Evolutionary conservation across 2,888 invertebrate species (phyloP).

Genomic region (Colletes collaris): DNA sequence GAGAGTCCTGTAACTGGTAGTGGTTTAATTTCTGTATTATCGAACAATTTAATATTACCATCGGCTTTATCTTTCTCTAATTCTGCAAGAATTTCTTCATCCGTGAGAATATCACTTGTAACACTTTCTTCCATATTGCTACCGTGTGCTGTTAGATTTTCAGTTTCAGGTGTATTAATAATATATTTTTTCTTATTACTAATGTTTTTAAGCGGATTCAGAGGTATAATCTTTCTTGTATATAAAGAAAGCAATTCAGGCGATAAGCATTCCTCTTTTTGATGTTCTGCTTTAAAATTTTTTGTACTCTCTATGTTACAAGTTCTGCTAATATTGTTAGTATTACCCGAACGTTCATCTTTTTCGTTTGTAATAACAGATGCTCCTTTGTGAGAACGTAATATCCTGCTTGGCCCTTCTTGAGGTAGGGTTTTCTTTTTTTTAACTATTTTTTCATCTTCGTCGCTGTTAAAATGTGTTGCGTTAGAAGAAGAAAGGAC

Average conservation of each 20-base stretch:
- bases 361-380: not conserved
- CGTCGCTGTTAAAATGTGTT: conserved; percentile 57
- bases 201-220: conserved; percentile 53
- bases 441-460: conserved; percentile 60
- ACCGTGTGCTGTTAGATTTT: conserved; percentile 28
- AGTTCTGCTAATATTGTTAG: conserved; percentile 11
- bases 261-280: conserved; percentile 25
- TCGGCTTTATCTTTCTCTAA: conserved; percentile 52
- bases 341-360: conserved; percentile 5
- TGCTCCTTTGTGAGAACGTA: not conserved
- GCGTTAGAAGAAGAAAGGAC: conserved; percentile 27
- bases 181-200: conserved; percentile 24
- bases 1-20: conserved; percentile 47
- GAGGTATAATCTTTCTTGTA: conserved; percentile 67
- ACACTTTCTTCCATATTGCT: conserved; percentile 25
- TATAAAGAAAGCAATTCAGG: conserved; percentile 28
- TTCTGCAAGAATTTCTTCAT: conserved; percentile 54
- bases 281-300: conserved; percentile 27
- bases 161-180: not conserved
- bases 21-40: conserved; percentile 49
- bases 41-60: conserved; percentile 41
- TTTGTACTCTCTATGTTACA: conserved; percentile 15
- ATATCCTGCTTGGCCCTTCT: conserved; percentile 11
- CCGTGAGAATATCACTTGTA: conserved; percentile 13
- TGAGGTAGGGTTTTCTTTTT: conserved; percentile 52